A percentile compares a stretch with the other conserved stretches of the same genome.
phyloP scores from a whole-genome alignment of 2,797 vertebrate genomes.

The Oreortyx pictus region DNA sequence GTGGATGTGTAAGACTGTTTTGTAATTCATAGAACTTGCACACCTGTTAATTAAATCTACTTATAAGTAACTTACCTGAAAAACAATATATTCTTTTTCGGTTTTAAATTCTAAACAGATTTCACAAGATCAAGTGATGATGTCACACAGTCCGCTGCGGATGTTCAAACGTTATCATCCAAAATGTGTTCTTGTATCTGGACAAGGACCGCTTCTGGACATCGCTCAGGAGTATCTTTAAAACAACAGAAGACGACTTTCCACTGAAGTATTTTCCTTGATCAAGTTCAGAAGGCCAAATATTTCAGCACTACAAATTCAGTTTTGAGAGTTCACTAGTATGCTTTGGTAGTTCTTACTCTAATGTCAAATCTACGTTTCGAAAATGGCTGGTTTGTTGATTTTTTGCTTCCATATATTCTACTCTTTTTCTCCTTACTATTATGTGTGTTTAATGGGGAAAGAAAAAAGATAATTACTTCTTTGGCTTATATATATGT shows the following conservation, averaged over 20 bases:
- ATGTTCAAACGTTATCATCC: constrained; percentile 87
- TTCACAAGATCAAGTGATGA: constrained; percentile 87
- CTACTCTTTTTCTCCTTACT: background rate
- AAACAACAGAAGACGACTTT: background rate
- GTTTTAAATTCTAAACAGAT: constrained; percentile 78
- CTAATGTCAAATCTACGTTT: background rate
- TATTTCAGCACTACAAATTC: background rate
- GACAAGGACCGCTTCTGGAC: constrained; percentile 88
- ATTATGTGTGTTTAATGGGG: background rate
- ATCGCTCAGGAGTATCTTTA: constrained; percentile 91
- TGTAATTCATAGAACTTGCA: background rate
- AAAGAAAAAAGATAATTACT: background rate
- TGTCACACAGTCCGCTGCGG: constrained; percentile 89
- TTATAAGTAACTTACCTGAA: background rate
- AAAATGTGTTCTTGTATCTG: constrained; percentile 89
- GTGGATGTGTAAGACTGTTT: background rate
- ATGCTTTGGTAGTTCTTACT: background rate
- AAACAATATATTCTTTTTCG: background rate
- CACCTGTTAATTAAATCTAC: background rate
- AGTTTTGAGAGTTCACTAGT: background rate
- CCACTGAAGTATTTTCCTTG: background rate
- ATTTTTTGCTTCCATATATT: background rate
- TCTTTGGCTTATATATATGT: background rate
- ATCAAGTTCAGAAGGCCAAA: background rate
- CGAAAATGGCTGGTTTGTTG: background rate